Evolutionary conservation across 2,797 vertebrate genomes (phyloP).

Genomic region (Otus scops): DNA sequence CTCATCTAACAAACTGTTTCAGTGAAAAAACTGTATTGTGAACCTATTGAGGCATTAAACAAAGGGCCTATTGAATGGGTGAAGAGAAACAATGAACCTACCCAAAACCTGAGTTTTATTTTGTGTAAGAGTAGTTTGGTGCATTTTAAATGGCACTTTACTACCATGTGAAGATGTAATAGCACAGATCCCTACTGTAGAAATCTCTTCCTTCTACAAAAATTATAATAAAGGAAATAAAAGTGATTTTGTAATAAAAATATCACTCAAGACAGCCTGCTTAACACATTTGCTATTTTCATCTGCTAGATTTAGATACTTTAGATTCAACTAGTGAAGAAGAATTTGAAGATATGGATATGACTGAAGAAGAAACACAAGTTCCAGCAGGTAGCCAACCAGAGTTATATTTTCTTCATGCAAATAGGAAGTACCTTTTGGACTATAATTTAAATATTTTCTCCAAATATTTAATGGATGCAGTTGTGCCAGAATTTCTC

Average conservation of each 20-base stretch:
- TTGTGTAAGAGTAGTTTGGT: not conserved
- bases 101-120: not conserved
- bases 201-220: not conserved
- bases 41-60: not conserved
- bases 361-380: not conserved
- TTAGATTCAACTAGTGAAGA: not conserved
- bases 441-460: not conserved
- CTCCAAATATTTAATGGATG: not conserved
- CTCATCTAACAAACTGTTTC: not conserved
- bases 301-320: constrained; percentile 41
- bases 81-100: not conserved
- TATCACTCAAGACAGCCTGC: not conserved
- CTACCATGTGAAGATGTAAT: not conserved
- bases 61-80: not conserved
- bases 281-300: not conserved
- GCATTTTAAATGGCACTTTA: not conserved
- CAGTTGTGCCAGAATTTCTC: not conserved
- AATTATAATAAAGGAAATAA: not conserved
- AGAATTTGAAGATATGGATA: not conserved
- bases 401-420: not conserved
- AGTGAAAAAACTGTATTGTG: not conserved
- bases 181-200: not conserved
- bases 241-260: not conserved
- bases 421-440: not conserved
- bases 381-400: constrained; percentile 7